Base-by-base conservation (phyloP, 2,113 vertebrate genomes). In the Castor canadensis region DNA sequence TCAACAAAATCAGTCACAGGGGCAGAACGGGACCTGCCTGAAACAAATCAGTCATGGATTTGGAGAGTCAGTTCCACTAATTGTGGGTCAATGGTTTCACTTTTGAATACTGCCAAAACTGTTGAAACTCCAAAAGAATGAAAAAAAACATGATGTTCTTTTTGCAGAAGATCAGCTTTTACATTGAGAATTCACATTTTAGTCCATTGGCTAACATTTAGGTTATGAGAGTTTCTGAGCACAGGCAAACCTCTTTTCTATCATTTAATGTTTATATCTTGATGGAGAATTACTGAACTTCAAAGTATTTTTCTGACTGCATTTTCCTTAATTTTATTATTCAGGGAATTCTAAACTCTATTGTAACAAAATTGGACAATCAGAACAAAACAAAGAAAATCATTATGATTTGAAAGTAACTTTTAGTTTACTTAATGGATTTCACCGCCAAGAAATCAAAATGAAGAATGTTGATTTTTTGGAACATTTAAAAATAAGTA, bases 401-500 rank as follows among this genome's bases (percentile, higher is more conserved):
- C 84, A 77, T 6, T 52, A 56, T 89, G 45, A 60, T 94, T 90
- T 24, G 13, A 96, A 47, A 85, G 87, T 60, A 20, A 49, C 16
- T 96, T 97, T 94, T 87, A 86, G 9, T 93, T 97, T 80, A 97
- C 62, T 91, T 97, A 97, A 96, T 95, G 79, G 56, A 96, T 97
- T 98, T 97, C 72, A 97, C 17, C 47, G 96, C 72, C 95, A 96
- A 72, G 72, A 91, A 97, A 87, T 87, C 89, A 97, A 96, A 96
- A 92, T 96, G 77, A 97, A 97, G 26, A 85, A 82, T 93, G 9
- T 22, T 77, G 60, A 90, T 91, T 96, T 98, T 97, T 62, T 94
- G n/a, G 87, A 96, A 95, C 66, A 88, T 95, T 97, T 97, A 97
- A 98, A 97, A 95, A 93, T 96, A 91, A 97, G 62, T 67, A 96